Base-by-base conservation (phyloP, 2,797 vertebrate genomes). In the Sparidentex hasta region DNA sequence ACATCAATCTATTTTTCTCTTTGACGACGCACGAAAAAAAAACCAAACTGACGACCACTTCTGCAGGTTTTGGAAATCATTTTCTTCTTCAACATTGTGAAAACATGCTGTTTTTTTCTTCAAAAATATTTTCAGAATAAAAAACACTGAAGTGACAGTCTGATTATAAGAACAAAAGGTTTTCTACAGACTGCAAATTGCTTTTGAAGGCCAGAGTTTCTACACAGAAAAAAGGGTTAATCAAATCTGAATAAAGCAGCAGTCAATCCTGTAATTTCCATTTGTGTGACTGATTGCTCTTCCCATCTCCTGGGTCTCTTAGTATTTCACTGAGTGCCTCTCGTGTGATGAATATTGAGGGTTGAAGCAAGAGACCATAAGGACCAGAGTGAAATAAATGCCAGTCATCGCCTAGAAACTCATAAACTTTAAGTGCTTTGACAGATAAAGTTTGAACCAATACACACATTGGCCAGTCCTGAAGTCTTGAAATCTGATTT, bases 361-460 rank as follows among this genome's bases (percentile, higher is more conserved):
- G 11, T 17, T 21, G 20, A 25, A 29, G 50, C 47, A 71, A 27
- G 63, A 48, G 55, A 57, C 27, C 44, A 74, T 73, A 79, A 65
- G 67, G 17, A 68, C 23, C 6, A 56, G 20, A 47, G 18, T 17
- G 7, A 78, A 83, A 63, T 65, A 38, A 87, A 83, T 56, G 80
- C 0, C 66, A 65, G 41, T 67, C 61, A 75, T 52, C 33, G 12
- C 21, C 47, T 21, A 25, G n/a, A n/a, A 17, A 27, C 33, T 29
- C 14, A 70, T 59, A 33, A 65, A 38, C 33, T 9, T 29, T 64
- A 18, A n/a, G 5, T 14, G 38, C 21, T 58, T 54, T 46, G 47
- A 78, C 38, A 33, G 25, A 61, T 56, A 7, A 52, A 17, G 23
- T 73, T 25, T 13, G 29, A 50, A n/a, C n/a, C n/a, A n/a, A n/a